Base-by-base conservation (phyloP, 1,140 invertebrate species). In the Drosophila arizonae region DNA sequence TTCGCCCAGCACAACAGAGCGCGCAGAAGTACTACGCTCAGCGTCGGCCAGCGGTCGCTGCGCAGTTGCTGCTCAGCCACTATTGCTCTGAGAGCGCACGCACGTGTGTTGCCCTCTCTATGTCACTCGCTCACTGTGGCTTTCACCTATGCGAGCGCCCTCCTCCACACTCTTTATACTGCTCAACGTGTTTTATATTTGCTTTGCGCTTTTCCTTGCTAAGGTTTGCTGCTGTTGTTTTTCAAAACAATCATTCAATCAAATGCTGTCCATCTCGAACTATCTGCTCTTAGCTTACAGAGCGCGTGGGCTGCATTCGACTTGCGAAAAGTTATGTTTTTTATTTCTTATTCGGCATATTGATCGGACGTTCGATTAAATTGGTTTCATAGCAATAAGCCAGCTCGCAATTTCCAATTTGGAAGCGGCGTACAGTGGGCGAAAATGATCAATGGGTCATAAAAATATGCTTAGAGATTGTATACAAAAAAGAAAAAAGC, bases 231-330 rank as follows among this genome's bases (percentile, higher is more conserved):
- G 26, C 28, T 51, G 26, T 64, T 72, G 36, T 48, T 48, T 30
- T 33, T 61, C 64, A 81, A 86, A 86, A 78, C 78, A 85, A 85
- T 86, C 81, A 86, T 79, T 82, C 81, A 73, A 70, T 78, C 76
- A 75, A 74, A 61, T 45, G 45, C 67, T 60, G 63, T 75, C 74
- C 66, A 74, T 62, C 51, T 58, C 26, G 60, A 36, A 26, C 54
- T 41, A 30, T 28, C 41, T 15, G 39, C 41, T 39, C 41, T 17
- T 56, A 65, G 61, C 64, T 54, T 56, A 61, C 41, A 74, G 24
- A 45, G 48, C 51, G 81, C 66, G 79, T 82, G 79, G 79, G 77
- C 77, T 41, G 69, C 76, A 79, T 64, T 79, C 61, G 66, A 79
- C 75, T 75, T 71, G 57, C 58, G 61, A 81, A 77, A 50, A 46